A percentile compares a stretch with the other conserved stretches of the same genome.
These are phyloP conservation scores for Apamea sordens DNA, from an alignment of 2,888 invertebrate genomes.

Conservation along the genomic window DNA sequence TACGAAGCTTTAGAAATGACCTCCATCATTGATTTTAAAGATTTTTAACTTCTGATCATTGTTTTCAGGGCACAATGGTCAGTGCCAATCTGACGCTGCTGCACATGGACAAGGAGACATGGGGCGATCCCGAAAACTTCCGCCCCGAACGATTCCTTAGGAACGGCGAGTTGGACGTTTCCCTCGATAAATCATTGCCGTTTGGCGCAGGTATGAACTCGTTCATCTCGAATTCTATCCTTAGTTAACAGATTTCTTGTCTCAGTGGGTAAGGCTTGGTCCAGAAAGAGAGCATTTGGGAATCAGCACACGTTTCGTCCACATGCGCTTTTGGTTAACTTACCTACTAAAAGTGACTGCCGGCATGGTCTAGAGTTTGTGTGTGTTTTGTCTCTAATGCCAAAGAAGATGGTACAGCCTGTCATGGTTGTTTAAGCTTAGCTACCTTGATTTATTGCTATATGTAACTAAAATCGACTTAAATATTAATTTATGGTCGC, in stretches of 20 bases:
- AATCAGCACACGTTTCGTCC: background rate
- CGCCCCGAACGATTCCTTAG: conserved; percentile 92
- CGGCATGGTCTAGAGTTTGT: background rate
- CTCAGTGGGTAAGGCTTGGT: background rate
- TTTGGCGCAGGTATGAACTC: conserved; percentile 91
- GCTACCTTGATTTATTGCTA: background rate
- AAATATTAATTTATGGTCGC: background rate
- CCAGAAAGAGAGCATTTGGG: background rate
- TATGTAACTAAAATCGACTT: background rate
- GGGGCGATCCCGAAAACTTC: conserved; percentile 92
- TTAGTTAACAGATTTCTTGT: background rate
- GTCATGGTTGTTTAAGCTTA: background rate
- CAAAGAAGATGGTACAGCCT: background rate
- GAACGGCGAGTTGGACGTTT: conserved; percentile 88
- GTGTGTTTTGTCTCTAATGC: background rate
- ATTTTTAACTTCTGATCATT: background rate
- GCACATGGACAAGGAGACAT: conserved; percentile 90
- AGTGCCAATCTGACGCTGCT: conserved; percentile 89
- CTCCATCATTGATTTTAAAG: background rate
- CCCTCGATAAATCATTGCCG: conserved; percentile 91
- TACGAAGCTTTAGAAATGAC: background rate
- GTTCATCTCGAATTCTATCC: background rate
- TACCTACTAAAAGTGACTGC: background rate
- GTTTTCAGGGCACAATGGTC: conserved; percentile 88
- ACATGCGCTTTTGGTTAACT: background rate